Base-by-base conservation (phyloP, 1,140 invertebrate species). In the Dreissena polymorpha region DNA sequence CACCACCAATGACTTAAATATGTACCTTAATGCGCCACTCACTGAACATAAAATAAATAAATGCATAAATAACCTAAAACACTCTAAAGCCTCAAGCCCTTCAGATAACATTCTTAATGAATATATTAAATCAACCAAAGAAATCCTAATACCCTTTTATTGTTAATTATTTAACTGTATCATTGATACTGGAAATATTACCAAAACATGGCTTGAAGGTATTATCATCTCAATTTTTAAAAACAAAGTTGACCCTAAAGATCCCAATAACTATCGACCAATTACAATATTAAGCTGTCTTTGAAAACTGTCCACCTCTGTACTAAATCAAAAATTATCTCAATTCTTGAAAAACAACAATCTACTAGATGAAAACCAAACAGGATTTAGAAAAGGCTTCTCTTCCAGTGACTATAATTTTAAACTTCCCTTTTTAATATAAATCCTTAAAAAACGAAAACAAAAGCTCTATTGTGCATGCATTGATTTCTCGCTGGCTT, bases 401-500 rank as follows among this genome's bases (percentile, higher is more conserved):
- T 81, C 70, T 10, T 71, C 5, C 12, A 51, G 49, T 14, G 78
- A 81, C 63, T 51, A 63, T 67, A 64, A 64, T 51, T 72, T 81
- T 65, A 79, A 64, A n/a, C 51, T 79, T 0, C 65, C 21, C 21
- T 25, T 25, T 14, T 53, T 71, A 49, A 68, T 70, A 16, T 50
- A 79, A 27, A 55, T 79, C 13, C 5, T 79, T 21, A 79, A 70
- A 23, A 69, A 69, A 69, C 23, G 67, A 39, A 69, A 69, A 69
- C 18, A 69, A 72, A 78, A 72, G 57, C 63, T 78, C 16, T 78
- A 60, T 49, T 77, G 73, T 29, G 55, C 10, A n/a, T 78, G 77
- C 53, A 65, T 84, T 0, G 82, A 78, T 84, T 78, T 70, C 25
- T 68, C 51, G 39, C 6, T 29, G 39, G 73, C 64, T 8, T 84